Conservation (phyloP, 1,140 invertebrate species). For the Drosophila mauritiana region DNA sequence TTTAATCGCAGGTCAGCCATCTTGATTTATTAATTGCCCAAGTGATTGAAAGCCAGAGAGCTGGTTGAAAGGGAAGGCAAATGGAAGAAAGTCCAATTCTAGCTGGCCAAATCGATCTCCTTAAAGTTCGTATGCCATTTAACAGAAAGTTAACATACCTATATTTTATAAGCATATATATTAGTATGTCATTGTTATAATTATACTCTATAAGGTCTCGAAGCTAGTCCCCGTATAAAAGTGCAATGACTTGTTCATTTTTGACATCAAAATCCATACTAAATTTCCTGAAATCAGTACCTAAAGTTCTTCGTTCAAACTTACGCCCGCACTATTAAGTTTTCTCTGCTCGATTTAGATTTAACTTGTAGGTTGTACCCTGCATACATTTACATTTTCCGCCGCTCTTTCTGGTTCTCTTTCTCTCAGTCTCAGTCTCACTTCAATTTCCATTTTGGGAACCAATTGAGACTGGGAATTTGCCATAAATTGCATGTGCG, state of each 20-base stretch:
- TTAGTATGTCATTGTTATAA: no score
- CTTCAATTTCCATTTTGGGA: slow-evolving; percentile 66
- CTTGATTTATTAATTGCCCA: slow-evolving; percentile 44
- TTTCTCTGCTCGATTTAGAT: slow-evolving; percentile 7
- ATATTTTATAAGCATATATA: no score
- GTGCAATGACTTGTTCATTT: background rate
- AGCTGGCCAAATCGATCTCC: background rate
- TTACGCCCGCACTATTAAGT: background rate
- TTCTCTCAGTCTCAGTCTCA: slow-evolving; percentile 9
- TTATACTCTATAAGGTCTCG: no score
- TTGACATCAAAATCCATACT: background rate
- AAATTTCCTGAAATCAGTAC: background rate
- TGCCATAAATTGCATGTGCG: slow-evolving; percentile 80
- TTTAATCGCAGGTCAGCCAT: slow-evolving; percentile 37
- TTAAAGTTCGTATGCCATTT: background rate
- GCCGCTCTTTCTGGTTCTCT: slow-evolving; percentile 6
- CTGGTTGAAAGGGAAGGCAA: background rate
- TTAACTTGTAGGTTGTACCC: slow-evolving; percentile 10
- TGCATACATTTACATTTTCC: slow-evolving; percentile 18
- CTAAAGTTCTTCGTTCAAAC: background rate
- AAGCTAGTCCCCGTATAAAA: background rate
- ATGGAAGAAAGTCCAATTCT: background rate
- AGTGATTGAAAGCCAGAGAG: slow-evolving; percentile 1
- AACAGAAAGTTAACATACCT: background rate
- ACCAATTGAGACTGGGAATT: slow-evolving; percentile 79